Base-by-base conservation (phyloP, 2,797 vertebrate genomes). In the Pseudotriccus pelzelni region DNA sequence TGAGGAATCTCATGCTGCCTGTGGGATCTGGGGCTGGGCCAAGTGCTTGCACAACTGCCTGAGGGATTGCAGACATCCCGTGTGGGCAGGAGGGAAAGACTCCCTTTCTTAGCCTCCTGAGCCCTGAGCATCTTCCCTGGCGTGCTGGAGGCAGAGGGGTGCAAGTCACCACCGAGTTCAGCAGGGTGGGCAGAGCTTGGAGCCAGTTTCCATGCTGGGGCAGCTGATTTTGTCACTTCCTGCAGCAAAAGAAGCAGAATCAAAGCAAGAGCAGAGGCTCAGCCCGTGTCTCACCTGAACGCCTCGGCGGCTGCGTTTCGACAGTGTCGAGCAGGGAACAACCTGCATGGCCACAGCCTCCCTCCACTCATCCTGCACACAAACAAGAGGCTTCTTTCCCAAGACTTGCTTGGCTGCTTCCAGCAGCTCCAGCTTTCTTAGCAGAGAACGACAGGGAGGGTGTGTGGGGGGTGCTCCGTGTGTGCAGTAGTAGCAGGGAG, bases 321-420 rank as follows among this genome's bases (percentile, higher is more conserved):
- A 56, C 2, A 1, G 8, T 20, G 37, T 16, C 30, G 52, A 5
- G 3, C 12, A 50, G 30, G 30, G n/a, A n/a, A n/a, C 27, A 36
- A 27, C 0, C 0, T 34, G 24, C 7, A 3, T 13, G 30, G 20
- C 41, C n/a, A 10, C 0, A 55, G 12, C 28, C 19, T 72, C 28
- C 43, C 16, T 66, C 30, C 15, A 34, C 20, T 77, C 34, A 5
- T 56, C 44, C 69, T 68, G 46, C 24, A 50, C 23, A 46, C n/a
- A 69, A 39, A 75, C 23, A 44, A 50, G 73, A 56, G 8, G 13
- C 37, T 90, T 78, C 24, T 81, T 58, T 75, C 66, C 9, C 3
- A 66, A 43, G 22, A 59, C 7, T n/a, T 55, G 3, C 55, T 32
- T 68, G 58, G 23, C 50, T 76, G 24, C 63, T 87, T 89, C 36